Base-by-base conservation (phyloP, 2,113 vertebrate species). In the Halichoerus grypus region DNA sequence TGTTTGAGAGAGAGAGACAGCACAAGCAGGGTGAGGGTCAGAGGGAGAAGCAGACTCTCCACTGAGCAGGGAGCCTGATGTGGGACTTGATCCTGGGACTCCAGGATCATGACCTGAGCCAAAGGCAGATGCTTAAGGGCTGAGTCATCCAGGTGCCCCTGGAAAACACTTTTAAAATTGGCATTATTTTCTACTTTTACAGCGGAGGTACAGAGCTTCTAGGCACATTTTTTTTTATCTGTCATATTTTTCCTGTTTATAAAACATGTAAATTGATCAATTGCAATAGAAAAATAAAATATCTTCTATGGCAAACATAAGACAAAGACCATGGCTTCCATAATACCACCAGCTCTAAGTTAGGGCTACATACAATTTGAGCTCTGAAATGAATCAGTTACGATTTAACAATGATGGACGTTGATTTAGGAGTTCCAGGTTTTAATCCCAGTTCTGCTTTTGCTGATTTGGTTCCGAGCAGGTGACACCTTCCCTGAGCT, bases 371-470 rank as follows among this genome's bases (percentile, higher is more conserved):
- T 36, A n/a, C 12, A 71, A 28, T 42, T 69, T 16, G 36, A 57
- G 42, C 61, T 96, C 36, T 82, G 86, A 90, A 95, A 91, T 93
- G 18, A 96, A 63, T n/a, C 49, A 77, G 19, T 57, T 36, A 8
- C 51, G 28, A 93, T 28, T 33, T 89, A 81, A 88, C 11, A 89
- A 88, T 1, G 14, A 24, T 19, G n/a, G 8, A 53, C n/a, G 15
- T 10, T 81, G 21, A 76, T 11, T 92, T 59, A 72, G 4, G 39
- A 72, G 39, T 93, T 92, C 49, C 26, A n/a, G 5, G 51, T 72
- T 88, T 95, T 81, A 90, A 82, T 94, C 39, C 16, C 4, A 63
- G 91, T 86, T 87, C 55, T 84, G 80, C 74, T 97, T 95, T 84
- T 83, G 46, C 77, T 69, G 46, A 46, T 65, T 97, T 96, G 61